These are phyloP conservation scores for Cygnus atratus DNA, from an alignment of 2,113 vertebrate genomes.

Conservation along the genomic window DNA sequence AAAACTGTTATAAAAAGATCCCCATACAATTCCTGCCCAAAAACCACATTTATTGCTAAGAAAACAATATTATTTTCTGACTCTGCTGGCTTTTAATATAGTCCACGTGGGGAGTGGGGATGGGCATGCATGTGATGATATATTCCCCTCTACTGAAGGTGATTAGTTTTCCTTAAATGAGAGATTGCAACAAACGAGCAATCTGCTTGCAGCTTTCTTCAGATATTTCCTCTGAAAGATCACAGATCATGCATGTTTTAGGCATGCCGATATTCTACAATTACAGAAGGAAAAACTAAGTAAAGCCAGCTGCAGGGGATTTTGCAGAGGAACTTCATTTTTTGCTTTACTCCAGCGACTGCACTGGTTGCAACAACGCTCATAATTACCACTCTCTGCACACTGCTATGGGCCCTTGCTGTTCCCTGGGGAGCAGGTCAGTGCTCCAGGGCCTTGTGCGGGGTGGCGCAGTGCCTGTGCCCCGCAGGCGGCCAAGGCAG, in stretches of 20 bases:
- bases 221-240: not conserved
- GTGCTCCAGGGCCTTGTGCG: too few species aligned
- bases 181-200: not conserved
- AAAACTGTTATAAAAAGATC: conserved; percentile 60
- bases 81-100: not conserved
- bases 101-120: not conserved
- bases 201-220: not conserved
- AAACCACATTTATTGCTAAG: conserved; percentile 68
- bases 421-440: too few species aligned
- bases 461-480: too few species aligned
- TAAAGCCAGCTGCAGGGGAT: not conserved
- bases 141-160: not conserved
- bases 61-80: conserved; percentile 60
- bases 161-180: not conserved
- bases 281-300: not conserved
- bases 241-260: fast-evolving
- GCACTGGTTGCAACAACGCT: fast-evolving
- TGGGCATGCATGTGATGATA: not conserved
- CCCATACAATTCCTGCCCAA: conserved; percentile 35
- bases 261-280: not conserved
- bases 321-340: not conserved
- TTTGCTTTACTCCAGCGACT: not conserved
- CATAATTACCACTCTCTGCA: fast-evolving
- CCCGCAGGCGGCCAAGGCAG: too few species aligned
- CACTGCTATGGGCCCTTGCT: too few species aligned